Evolutionary conservation across 2,113 vertebrate genomes (phyloP), one percentile per base, ranked within the genome.

Genomic region (Ellobius talpinus): DNA sequence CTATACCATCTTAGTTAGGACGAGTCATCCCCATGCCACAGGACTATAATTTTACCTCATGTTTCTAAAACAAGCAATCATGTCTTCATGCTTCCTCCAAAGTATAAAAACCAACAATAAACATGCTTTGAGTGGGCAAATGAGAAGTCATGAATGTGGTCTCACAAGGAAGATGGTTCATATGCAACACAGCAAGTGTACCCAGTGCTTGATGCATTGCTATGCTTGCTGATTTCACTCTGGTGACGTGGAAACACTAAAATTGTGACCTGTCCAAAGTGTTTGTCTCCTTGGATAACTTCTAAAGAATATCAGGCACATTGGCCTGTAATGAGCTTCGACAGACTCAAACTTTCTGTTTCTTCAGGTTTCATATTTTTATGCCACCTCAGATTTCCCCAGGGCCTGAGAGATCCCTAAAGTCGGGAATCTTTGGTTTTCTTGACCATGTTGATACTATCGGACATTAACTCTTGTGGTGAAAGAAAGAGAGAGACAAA

Each of bases 211-310:
- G 23, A 85, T 7, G 72, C 68, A 42, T 55, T 90, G 87, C 21
- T 84, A n/a, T 72, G 78, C 87, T 91, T 50, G n/a, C 42, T 81
- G 12, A 72, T 89, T 81, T 81, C 66, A 29, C 26, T 95, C 61
- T 77, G 7, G n/a, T 31, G 66, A 45, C 10, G 79, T 82, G 7
- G 39, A 84, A 93, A 68, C 73, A 84, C 52, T 76, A 45, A 85
- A 74, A 23, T 74, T 82, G 47, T n/a, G 52, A 7, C 3, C 72
- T 82, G 84, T 65, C 47, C 14, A 6, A 91, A 9, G 0, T 76
- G 19, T 3, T 12, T 72, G 4, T 85, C 90, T 93, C n/a, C 66
- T 95, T 72, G 17, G 4, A 70, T 31, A 29, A 90, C 47, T 85
- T 88, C n/a, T 87, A 26, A 90, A 61, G 92, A 68, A 45, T 66